A percentile compares a stretch with the other conserved stretches of the same genome.
Evolutionary conservation across 2,113 vertebrate species (phyloP).

Genomic region (Morphnarchus princeps): DNA sequence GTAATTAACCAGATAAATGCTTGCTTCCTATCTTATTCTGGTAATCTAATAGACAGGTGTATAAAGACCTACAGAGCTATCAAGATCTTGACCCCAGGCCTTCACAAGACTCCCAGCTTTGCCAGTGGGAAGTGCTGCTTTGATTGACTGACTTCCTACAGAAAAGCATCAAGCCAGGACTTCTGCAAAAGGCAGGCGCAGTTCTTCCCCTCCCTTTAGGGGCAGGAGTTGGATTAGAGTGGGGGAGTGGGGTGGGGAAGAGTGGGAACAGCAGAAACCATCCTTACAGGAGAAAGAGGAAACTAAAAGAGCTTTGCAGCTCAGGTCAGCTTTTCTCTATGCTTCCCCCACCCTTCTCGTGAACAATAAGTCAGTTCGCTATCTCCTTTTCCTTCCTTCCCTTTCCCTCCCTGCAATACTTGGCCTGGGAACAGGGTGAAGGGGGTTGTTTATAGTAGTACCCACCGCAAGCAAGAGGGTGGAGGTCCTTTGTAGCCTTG

Average conservation of each 20-base stretch:
- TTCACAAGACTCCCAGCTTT: neutral
- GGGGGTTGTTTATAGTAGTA: neutral
- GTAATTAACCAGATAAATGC: slow-evolving; percentile 12
- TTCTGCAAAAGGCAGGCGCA: neutral
- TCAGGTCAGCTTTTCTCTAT: neutral
- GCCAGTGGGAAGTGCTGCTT: neutral
- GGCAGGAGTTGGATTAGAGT: neutral
- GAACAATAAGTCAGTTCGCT: slow-evolving; percentile 11
- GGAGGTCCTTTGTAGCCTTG: neutral
- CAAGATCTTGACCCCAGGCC: neutral
- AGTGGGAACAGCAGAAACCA: neutral
- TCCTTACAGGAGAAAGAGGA: neutral
- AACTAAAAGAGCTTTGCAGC: neutral
- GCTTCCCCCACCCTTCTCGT: neutral
- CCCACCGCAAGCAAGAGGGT: neutral
- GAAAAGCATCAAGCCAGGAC: neutral
- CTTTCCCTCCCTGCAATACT: neutral
- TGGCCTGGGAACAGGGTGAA: neutral
- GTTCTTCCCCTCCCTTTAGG: neutral
- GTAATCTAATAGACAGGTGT: neutral
- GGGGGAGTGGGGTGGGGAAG: neutral
- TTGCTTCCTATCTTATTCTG: neutral
- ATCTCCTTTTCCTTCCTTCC: slow-evolving; percentile 39
- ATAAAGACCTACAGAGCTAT: neutral
- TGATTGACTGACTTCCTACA: neutral